Base-by-base conservation (phyloP, 2,113 vertebrate genomes). In the Emydura subglobosa region DNA sequence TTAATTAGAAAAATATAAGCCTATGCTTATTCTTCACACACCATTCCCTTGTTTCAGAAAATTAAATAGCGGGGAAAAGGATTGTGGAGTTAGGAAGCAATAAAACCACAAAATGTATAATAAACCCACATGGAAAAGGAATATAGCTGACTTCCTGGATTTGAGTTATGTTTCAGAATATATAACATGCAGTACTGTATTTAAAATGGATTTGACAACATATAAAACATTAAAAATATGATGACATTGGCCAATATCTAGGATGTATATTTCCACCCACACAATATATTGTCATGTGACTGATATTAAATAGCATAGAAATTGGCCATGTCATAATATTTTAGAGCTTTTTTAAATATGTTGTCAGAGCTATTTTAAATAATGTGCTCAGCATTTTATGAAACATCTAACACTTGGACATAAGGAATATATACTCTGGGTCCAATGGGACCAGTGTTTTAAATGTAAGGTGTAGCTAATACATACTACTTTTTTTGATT, bases 281-380 rank as follows among this genome's bases (percentile, higher is more conserved):
- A 97, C 97, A 97, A 96, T 97, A 97, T 87, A 96, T 92, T 93
- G 83, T 97, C 95, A 96, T 98, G 93, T 98, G 92, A 96, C 68
- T 94, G 97, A 96, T 97, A 96, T 97, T 95, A 97, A 92, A 96
- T 97, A 97, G 89, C 93, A 95, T 97, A 97, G 95, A 97, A 97
- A 95, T 97, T 96, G 94, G 95, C 94, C 96, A 94, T 97, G 95
- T 96, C 93, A 97, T 96, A 97, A 96, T 96, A 97, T 96, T 96
- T 97, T 97, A 96, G 96, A 94, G 90, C 82, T 95, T 95, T 95
- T 97, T 95, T 90, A 39, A 65, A 97, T 98, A 96, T 86, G 89
- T 96, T 97, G 96, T 97, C 96, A 97, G 95, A 97, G 83, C 82
- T 96, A 97, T 97, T 97, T 97, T 97, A 96, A 97, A 97, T 96